These are phyloP conservation scores for Cheilosia variabilis DNA, from an alignment of 2,888 invertebrate species.

Conservation along the genomic window DNA sequence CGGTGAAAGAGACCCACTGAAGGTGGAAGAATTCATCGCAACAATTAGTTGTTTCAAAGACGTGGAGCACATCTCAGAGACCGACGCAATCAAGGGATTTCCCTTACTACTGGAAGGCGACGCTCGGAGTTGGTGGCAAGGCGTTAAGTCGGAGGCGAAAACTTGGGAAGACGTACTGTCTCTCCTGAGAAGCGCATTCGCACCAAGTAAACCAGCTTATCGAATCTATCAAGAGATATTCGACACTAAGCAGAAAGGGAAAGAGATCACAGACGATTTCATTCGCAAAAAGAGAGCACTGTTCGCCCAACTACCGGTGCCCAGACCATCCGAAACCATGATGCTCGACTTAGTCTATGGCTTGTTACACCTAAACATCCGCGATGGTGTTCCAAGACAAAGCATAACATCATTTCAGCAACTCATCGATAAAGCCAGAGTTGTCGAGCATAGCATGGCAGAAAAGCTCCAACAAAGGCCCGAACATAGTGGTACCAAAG, in stretches of 20 bases:
- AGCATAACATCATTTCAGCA: not conserved
- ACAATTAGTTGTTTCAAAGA: too few species aligned
- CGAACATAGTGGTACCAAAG: not conserved
- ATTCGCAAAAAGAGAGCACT: slow-evolving; percentile 61
- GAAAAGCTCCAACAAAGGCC: slow-evolving; percentile 4
- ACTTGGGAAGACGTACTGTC: slow-evolving; percentile 39
- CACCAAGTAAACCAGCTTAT: slow-evolving; percentile 67
- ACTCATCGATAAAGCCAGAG: slow-evolving; percentile 7
- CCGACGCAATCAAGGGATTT: slow-evolving; percentile 60
- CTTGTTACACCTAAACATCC: slow-evolving; percentile 4
- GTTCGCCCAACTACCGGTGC: slow-evolving; percentile 40
- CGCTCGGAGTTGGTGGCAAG: slow-evolving; percentile 3
- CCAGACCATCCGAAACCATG: slow-evolving; percentile 6
- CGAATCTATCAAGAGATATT: not conserved
- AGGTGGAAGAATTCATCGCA: slow-evolving; percentile 56
- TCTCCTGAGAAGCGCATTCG: slow-evolving; percentile 51
- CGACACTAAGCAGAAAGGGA: slow-evolving; percentile 63
- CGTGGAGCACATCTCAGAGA: slow-evolving; percentile 8
- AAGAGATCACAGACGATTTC: slow-evolving; percentile 55
- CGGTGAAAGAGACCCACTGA: slow-evolving; percentile 49
- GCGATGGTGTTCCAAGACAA: slow-evolving; percentile 2
- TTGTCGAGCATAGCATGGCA: slow-evolving; percentile 5
- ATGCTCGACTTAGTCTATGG: slow-evolving; percentile 8
- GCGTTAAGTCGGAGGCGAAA: not conserved
- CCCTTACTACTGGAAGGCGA: slow-evolving; percentile 2